These are phyloP conservation scores for Ginglymostoma cirratum DNA, from an alignment of 2,113 vertebrate species.

Conservation along the genomic window DNA sequence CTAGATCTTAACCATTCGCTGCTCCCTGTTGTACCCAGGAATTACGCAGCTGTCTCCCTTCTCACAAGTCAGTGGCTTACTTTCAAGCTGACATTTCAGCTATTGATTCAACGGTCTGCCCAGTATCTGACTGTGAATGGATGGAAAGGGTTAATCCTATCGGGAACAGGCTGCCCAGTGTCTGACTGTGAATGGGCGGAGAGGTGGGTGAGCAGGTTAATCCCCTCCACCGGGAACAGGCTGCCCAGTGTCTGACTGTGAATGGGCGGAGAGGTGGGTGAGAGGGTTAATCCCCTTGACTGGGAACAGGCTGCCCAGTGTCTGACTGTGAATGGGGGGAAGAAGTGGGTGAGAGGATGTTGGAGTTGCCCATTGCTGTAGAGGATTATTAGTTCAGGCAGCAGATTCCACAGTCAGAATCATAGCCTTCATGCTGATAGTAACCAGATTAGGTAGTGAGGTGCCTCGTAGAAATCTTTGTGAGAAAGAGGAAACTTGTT, in stretches of 20 bases:
- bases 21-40: no score
- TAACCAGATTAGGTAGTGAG: no score
- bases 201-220: background rate
- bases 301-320: background rate
- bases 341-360: background rate
- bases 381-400: no score
- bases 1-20: no score
- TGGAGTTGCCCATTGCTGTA: no score
- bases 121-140: background rate
- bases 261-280: background rate
- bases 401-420: no score
- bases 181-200: background rate
- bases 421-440: no score
- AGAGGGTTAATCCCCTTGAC: background rate
- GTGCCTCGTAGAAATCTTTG: no score
- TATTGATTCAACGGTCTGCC: background rate
- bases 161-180: background rate
- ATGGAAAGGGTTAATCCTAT: background rate
- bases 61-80: no score
- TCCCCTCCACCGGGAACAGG: background rate
- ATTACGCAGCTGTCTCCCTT: no score
- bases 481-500: no score
- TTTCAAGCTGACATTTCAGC: no score
- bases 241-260: background rate
- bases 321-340: background rate